Percentiles rank a stretch among this genome's conserved stretches.
These are phyloP conservation scores for Urophycis tenuis DNA, from an alignment of 2,797 vertebrate species.

Conservation along the genomic window DNA sequence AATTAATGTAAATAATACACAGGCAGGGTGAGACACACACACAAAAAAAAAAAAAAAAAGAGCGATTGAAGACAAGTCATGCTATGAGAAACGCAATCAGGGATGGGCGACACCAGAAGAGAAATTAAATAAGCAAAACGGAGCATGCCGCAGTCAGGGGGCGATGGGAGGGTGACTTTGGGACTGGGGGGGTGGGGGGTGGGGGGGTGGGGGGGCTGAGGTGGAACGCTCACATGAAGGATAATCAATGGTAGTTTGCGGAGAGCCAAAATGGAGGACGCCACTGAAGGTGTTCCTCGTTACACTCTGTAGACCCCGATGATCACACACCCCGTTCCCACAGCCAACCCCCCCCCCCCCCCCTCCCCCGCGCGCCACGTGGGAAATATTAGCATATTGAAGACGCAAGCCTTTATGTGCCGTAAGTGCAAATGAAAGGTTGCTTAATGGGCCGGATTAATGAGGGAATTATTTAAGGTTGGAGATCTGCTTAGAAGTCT, in stretches of 20 bases:
- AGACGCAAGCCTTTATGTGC: neutral
- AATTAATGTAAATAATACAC: constrained; percentile 24
- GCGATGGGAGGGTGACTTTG: neutral
- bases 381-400: neutral
- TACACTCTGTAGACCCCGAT: neutral
- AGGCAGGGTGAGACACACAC: constrained; percentile 39
- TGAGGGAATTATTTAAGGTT: neutral
- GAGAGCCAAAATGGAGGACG: neutral
- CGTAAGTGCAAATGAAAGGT: neutral
- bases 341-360: too few species aligned
- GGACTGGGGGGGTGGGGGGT: neutral
- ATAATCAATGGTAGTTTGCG: neutral
- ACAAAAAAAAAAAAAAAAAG: constrained; percentile 9
- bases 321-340: too few species aligned
- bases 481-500: neutral
- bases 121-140: neutral
- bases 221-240: neutral
- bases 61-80: constrained; percentile 37
- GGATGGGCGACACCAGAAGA: neutral
- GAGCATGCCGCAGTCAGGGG: neutral
- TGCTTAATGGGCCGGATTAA: too few species aligned
- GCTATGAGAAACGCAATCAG: constrained; percentile 37
- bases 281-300: neutral
- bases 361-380: too few species aligned
- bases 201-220: too few species aligned